Evolutionary conservation across 2,888 invertebrate species (phyloP), one percentile per base, ranked within the genome.

Genomic region (Pachydiplax longipennis): DNA sequence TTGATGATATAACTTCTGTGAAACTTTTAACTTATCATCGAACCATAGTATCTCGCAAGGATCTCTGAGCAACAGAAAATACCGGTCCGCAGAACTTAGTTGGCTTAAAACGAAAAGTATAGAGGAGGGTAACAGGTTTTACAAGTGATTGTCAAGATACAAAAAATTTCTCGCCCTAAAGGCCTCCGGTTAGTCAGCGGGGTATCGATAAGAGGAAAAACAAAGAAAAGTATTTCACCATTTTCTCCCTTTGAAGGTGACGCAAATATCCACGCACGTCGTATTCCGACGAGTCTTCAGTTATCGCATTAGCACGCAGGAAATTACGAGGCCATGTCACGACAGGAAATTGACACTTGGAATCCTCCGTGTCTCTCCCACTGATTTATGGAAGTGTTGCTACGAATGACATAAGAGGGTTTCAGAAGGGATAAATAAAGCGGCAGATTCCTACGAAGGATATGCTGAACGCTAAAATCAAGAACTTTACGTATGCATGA

Each of bases 71-170:
- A 40, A 82, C 48, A 48, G 25, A 53, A 44, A 82, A n/a, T 48
- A 31, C 25, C 31, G 82, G 31, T 44, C 44, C 13, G 44, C 44
- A 10, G 10, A 0, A n/a, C 25, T 25, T 31, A 18, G 25, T 12
- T 15, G 81, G 15, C n/a, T 40, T 18, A 12, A 44, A 81, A 8
- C 10, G 37, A 18, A 81, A 40, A n/a, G n/a, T n/a, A 13, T 73
- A n/a, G 25, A 25, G 25, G 53, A 83, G 40, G 65, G n/a, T 87
- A 87, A 87, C 87, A 87, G 87, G 87, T 87, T 87, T 61, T 87
- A 58, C 31, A 22, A 22, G 35, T 15, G 37, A 53, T 22, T 37
- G 61, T 87, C 37, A 61, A 53, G 10, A 5, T 31, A 2, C 10
- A 73, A 73, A 73, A 73, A 87, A 87, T 61, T 65, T 61, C 37